These are phyloP conservation scores for Probosciger aterrimus DNA, from an alignment of 2,113 vertebrate genomes.

Conservation along the genomic window DNA sequence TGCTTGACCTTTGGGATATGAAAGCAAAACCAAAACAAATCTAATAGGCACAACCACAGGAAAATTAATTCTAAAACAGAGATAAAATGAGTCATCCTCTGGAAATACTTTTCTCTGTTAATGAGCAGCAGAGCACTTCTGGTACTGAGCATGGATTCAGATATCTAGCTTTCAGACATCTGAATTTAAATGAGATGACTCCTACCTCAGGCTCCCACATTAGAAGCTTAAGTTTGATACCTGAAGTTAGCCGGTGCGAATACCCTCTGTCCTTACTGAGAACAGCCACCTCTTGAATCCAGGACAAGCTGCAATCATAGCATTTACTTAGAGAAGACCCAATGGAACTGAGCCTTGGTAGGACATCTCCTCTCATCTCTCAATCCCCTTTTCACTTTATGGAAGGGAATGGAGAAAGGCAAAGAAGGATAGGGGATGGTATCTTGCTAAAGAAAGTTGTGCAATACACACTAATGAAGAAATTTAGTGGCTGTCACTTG, in stretches of 20 bases:
- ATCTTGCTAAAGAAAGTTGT: background rate
- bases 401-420: background rate
- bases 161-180: background rate
- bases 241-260: background rate
- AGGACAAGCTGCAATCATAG: background rate
- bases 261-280: background rate
- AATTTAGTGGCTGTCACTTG: background rate
- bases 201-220: background rate
- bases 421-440: accelerated
- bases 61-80: background rate
- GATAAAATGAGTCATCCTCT: background rate
- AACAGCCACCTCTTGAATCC: background rate
- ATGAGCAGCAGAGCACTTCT: background rate
- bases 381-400: background rate
- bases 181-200: background rate
- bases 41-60: background rate
- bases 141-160: background rate
- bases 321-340: background rate
- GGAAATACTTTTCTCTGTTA: background rate
- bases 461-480: background rate
- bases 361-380: background rate
- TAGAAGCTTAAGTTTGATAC: background rate
- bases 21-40: background rate
- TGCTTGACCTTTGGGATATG: background rate
- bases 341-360: background rate